phyloP scores from a whole-genome alignment of 2,888 invertebrate species.

The Folsomia candida region DNA sequence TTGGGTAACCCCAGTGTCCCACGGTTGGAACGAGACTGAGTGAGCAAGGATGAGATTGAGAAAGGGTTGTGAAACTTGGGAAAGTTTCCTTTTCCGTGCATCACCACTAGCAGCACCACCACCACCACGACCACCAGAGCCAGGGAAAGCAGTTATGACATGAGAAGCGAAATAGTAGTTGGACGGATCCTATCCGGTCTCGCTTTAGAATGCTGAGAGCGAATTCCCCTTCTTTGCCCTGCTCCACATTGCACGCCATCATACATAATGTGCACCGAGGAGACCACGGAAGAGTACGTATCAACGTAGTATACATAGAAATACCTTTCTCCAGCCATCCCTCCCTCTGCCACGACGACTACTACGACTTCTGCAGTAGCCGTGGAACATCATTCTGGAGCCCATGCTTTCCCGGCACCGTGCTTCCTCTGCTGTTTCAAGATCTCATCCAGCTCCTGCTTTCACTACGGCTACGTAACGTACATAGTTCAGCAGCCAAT shows the following conservation, averaged over 20 bases:
- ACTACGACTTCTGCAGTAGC: no score
- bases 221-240: not conserved
- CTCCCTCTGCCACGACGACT: no score
- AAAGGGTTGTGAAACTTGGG: constrained; percentile 42
- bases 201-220: not conserved
- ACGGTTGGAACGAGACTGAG: constrained; percentile 50
- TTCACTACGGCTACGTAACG: no score
- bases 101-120: not conserved
- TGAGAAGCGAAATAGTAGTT: not conserved
- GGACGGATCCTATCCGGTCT: not conserved
- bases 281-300: no score
- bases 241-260: not conserved
- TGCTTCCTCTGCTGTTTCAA: no score
- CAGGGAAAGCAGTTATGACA: not conserved
- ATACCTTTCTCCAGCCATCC: no score
- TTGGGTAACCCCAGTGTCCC: constrained; percentile 46
- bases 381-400: no score
- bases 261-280: not conserved
- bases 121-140: not conserved
- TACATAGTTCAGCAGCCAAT: no score
- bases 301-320: no score
- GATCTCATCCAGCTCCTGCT: no score
- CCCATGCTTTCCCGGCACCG: no score
- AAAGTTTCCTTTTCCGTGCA: constrained; percentile 27
- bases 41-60: constrained; percentile 39